Evolutionary conservation across 2,797 vertebrate species (phyloP).

Genomic region (Sebastes trivittatus): DNA sequence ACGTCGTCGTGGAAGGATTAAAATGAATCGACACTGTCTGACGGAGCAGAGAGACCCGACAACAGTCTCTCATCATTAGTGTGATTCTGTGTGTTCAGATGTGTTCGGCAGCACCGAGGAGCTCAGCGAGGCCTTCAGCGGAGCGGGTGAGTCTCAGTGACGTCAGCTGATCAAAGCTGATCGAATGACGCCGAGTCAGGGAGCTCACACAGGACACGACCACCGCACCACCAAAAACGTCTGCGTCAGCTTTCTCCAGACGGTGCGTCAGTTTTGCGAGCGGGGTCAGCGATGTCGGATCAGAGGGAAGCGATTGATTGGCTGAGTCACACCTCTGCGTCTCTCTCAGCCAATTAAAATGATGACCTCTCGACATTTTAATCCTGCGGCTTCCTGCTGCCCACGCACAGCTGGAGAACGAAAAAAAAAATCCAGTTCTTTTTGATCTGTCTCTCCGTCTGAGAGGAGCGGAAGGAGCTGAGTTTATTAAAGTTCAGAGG

Average conservation of each 20-base stretch:
- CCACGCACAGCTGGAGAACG: conserved; percentile 3
- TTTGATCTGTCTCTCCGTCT: conserved; percentile 8
- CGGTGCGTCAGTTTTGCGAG: not conserved
- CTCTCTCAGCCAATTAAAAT: conserved; percentile 64
- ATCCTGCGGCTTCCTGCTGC: conserved; percentile 23
- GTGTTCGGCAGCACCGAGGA: not conserved
- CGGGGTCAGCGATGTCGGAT: conserved; percentile 1
- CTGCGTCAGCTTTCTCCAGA: not conserved
- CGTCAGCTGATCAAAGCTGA: not conserved
- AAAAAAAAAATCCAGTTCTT: not conserved
- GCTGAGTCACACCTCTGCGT: conserved; percentile 42
- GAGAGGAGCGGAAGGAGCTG: not conserved
- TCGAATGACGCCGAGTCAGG: not conserved
- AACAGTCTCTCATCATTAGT: not conserved
- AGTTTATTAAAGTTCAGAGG: conserved; percentile 8
- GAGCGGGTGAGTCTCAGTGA: not conserved
- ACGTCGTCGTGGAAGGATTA: not conserved
- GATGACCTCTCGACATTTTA: conserved; percentile 36
- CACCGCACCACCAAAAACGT: not conserved
- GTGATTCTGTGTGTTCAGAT: not conserved
- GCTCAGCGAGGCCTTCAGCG: not conserved
- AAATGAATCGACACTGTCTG: not conserved
- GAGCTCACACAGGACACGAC: not conserved
- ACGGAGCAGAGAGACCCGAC: not conserved
- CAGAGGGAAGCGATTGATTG: not conserved